Evolutionary conservation across 2,113 vertebrate species (phyloP), one percentile per base, ranked within the genome.

Genomic region (Romanogobio albipinnatus): DNA sequence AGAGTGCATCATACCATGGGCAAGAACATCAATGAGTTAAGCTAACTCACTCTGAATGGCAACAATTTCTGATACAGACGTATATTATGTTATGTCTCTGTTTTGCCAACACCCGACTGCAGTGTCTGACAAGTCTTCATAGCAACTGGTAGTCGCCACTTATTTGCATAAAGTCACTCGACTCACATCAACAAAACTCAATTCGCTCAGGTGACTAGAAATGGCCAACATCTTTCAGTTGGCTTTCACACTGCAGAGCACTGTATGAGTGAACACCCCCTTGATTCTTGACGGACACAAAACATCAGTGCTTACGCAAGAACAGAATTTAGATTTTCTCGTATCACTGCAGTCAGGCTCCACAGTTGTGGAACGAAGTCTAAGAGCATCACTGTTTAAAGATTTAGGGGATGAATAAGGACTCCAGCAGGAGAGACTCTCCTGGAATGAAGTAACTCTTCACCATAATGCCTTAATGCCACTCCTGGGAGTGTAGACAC

Each of bases 351-450:
- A 29, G 26, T 26, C 74, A 29, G 26, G 56, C 61, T 81, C 24
- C 33, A 47, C 22, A 45, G 49, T 47, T 29, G 68, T 24, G 26
- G 10, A 49, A 6, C 19, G 71, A 61, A 53, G 24, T 49, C 81
- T 71, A 64, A 84, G 62, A 84, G 47, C 43, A 77, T 84, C 14
- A 82, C 39, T 71, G 71, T 82, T 85, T 85, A 85, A 87, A 85
- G 73, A 77, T 85, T 87, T 82, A 87, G 81, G 82, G 79, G 75
- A 86, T 51, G 74, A 36, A 73, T 29, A 59, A 36, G 77, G 59
- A 81, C 84, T 75, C 66, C 5, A 82, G 36, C 51, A 64, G 56
- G 76, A 71, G 53, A 77, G 33, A 84, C 73, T 45, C 58, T 81
- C 29, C 70, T 56, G 70, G 58, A 76, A 74, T 82, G 49, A 82